phyloP scores from a whole-genome alignment of 1,140 invertebrate species.

The Bombyx mori region DNA sequence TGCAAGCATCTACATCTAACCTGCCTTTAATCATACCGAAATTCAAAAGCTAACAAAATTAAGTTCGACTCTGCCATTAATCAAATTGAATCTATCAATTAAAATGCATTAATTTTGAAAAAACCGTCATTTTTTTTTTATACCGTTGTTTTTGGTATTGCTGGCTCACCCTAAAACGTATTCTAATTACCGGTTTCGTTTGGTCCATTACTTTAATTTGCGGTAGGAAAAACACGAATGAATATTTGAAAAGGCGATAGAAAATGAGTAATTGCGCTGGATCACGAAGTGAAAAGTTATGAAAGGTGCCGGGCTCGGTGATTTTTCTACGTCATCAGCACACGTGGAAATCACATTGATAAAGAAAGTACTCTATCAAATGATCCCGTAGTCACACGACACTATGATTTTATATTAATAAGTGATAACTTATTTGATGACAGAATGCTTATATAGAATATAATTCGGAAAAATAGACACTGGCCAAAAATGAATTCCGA shows the following conservation, averaged over 20 bases:
- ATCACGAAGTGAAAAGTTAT: conserved; percentile 71
- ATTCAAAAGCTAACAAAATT: background rate
- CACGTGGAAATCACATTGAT: conserved; percentile 63
- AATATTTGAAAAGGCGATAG: conserved; percentile 70
- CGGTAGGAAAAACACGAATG: conserved; percentile 61
- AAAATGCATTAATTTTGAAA: too few species aligned
- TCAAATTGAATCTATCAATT: background rate
- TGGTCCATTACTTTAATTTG: conserved; percentile 64
- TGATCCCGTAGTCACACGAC: too few species aligned
- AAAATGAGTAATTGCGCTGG: conserved; percentile 65
- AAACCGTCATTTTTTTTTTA: too few species aligned
- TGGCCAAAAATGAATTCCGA: conserved; percentile 21
- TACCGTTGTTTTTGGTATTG: conserved; percentile 24
- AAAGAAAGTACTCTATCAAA: conserved; percentile 35
- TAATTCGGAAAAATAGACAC: conserved; percentile 3
- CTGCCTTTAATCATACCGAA: conserved; percentile 12
- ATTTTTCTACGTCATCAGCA: conserved; percentile 54
- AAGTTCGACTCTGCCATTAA: conserved; percentile 1
- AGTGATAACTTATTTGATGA: too few species aligned
- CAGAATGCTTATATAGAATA: conserved; percentile 3
- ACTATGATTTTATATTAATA: too few species aligned
- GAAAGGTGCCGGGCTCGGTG: conserved; percentile 58
- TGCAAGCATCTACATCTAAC: conserved; percentile 25
- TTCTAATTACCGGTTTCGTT: conserved; percentile 59
- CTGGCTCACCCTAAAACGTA: conserved; percentile 31